Percentiles rank a stretch among this genome's conserved stretches.
phyloP scores from a whole-genome alignment of 2,888 invertebrate genomes.

The Pyrocoelia pectoralis region DNA sequence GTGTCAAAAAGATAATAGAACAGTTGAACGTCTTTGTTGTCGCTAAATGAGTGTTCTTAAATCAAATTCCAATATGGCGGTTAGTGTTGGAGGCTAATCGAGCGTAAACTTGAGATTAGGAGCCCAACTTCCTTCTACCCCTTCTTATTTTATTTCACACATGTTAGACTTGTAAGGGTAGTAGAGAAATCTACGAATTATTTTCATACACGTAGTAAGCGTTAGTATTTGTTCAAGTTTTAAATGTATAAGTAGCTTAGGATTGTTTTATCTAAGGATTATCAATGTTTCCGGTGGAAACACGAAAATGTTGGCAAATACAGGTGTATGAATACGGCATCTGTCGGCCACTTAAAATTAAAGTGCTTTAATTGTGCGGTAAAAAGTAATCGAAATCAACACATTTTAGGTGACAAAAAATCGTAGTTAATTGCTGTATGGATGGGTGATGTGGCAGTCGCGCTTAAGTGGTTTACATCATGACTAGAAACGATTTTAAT shows the following conservation, averaged over 20 bases:
- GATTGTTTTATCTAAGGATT: slow-evolving; percentile 34
- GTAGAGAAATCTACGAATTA: slow-evolving; percentile 18
- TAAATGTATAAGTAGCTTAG: neutral
- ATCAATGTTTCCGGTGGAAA: slow-evolving; percentile 36
- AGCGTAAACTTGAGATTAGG: slow-evolving; percentile 61
- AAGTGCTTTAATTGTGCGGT: slow-evolving; percentile 39
- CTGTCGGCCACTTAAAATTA: slow-evolving; percentile 33
- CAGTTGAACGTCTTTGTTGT: slow-evolving; percentile 59
- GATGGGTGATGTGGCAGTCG: slow-evolving; percentile 20
- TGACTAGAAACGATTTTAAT: slow-evolving; percentile 23
- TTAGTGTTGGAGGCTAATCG: slow-evolving; percentile 60
- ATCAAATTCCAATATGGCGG: slow-evolving; percentile 63
- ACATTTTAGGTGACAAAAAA: slow-evolving; percentile 34
- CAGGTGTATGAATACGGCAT: slow-evolving; percentile 37
- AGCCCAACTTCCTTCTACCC: slow-evolving; percentile 39
- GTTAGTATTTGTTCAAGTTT: neutral
- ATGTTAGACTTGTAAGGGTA: slow-evolving; percentile 27
- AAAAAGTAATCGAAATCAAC: slow-evolving; percentile 35
- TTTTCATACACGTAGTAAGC: slow-evolving; percentile 6
- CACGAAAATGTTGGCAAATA: slow-evolving; percentile 36
- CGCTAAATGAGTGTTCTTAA: slow-evolving; percentile 61
- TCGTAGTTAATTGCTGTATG: slow-evolving; percentile 31
- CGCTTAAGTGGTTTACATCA: slow-evolving; percentile 30
- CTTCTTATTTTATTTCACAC: slow-evolving; percentile 41
- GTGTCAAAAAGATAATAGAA: slow-evolving; percentile 59